Base-by-base conservation (phyloP, 2,113 vertebrate species). In the Glaucomys volans region DNA sequence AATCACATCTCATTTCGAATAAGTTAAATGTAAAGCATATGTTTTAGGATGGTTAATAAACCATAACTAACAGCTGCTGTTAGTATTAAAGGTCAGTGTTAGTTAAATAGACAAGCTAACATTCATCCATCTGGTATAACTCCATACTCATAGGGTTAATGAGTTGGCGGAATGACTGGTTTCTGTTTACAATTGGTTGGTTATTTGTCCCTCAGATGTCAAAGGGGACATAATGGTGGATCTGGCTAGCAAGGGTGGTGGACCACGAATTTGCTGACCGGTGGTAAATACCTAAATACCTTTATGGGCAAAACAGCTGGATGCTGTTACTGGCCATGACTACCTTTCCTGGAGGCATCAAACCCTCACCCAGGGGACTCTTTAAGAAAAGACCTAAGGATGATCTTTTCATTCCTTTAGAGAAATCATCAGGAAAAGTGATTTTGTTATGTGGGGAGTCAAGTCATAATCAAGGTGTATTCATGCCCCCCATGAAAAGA, bases 11-110 rank as follows among this genome's bases (percentile, higher is more conserved):
- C 59, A 47, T 47, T 92, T 76, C 79, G 44, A 92, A 22, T 54
- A 42, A 37, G 71, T 52, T 88, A 59, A 79, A 50, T 71, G 62
- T 80, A 59, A 92, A 72, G 67, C n/a, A 47, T 28, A 50, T n/a
- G 47, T 91, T 93, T 91, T 91, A 50, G 74, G 32, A 72, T 59
- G 40, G 14, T 77, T 93, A 86, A 52, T 44, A 88, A 54, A 62
- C 13, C 11, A 79, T 87, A 69, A 44, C 54, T 86, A 86, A 85
- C 69, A 57, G 54, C 37, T 57, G 32, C 91, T 69, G 64, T 37
- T 87, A 42, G 20, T 80, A 83, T 84, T 80, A 71, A 83, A 90
- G 54, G 35, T 75, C 75, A 87, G 17, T 20, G 24, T 83, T 69
- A 37, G 54, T 82, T 85, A 84, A 64, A 40, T 30, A 94, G 62